These are phyloP conservation scores for Leucopsar rothschildi DNA, from an alignment of 2,113 vertebrate species.

Conservation along the genomic window DNA sequence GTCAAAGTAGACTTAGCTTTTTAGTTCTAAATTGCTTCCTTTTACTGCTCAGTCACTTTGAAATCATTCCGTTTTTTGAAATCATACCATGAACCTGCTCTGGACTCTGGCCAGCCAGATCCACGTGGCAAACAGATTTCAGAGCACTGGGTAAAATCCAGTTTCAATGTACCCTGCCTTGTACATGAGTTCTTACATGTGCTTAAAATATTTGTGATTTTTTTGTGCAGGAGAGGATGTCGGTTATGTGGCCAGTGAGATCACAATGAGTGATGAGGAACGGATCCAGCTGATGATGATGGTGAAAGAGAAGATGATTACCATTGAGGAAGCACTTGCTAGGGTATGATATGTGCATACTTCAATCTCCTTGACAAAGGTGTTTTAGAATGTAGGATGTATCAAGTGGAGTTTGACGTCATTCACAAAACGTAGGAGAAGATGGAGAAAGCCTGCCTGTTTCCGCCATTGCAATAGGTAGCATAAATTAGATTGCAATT, in stretches of 20 bases:
- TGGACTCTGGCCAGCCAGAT: background rate
- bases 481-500: background rate
- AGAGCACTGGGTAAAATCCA: background rate
- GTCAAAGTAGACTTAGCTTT: background rate
- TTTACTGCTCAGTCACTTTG: background rate
- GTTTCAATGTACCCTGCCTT: background rate
- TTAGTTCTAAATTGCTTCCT: background rate
- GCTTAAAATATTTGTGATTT: background rate
- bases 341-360: slow-evolving; percentile 77
- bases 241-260: slow-evolving; percentile 95
- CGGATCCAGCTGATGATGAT: slow-evolving; percentile 99
- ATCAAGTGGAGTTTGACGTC: background rate
- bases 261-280: slow-evolving; percentile 98
- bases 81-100: background rate
- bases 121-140: background rate
- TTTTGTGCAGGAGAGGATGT: slow-evolving; percentile 87
- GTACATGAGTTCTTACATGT: fast-evolving
- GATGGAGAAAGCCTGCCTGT: background rate
- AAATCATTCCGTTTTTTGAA: background rate
- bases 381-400: background rate
- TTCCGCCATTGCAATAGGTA: background rate
- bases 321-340: slow-evolving; percentile 94
- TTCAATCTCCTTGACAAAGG: background rate
- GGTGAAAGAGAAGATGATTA: slow-evolving; percentile 99
- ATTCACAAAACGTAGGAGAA: background rate